Evolutionary conservation across 1,140 invertebrate genomes (phyloP).

Genomic region (Euschistus heros): DNA sequence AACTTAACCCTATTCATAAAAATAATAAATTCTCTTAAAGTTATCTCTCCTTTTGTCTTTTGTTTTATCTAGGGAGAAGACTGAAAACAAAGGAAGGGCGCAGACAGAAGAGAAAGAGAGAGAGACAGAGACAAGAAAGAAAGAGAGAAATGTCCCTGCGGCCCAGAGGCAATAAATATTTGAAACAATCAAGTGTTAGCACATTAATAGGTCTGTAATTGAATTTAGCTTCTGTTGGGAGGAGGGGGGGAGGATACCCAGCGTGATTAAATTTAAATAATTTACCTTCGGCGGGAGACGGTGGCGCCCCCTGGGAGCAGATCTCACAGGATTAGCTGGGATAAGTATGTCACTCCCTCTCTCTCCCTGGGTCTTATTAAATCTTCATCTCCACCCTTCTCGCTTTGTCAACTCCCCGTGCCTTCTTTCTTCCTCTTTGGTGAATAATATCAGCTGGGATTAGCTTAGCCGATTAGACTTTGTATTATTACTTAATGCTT

Average conservation of each 20-base stretch:
- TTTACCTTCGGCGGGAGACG: conserved; percentile 20
- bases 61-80: no score
- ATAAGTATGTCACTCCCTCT: conserved; percentile 20
- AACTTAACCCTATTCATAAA: no score
- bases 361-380: neutral
- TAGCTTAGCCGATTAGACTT: no score
- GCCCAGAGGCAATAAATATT: conserved; percentile 25
- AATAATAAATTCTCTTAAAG: no score
- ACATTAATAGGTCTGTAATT: conserved; percentile 28
- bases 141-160: neutral
- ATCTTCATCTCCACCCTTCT: neutral
- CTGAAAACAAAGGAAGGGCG: no score
- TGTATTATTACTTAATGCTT: no score
- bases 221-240: conserved; percentile 19
- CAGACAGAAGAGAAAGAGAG: neutral
- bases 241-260: neutral
- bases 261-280: conserved; percentile 29
- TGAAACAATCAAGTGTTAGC: conserved; percentile 27
- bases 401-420: conserved; percentile 15
- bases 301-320: neutral
- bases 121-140: neutral
- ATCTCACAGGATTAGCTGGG: conserved; percentile 9
- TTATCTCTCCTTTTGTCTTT: no score
- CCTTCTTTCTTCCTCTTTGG: no score
- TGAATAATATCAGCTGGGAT: no score